Evolutionary conservation across 2,113 vertebrate species (phyloP).

Genomic region (Tinamus guttatus): DNA sequence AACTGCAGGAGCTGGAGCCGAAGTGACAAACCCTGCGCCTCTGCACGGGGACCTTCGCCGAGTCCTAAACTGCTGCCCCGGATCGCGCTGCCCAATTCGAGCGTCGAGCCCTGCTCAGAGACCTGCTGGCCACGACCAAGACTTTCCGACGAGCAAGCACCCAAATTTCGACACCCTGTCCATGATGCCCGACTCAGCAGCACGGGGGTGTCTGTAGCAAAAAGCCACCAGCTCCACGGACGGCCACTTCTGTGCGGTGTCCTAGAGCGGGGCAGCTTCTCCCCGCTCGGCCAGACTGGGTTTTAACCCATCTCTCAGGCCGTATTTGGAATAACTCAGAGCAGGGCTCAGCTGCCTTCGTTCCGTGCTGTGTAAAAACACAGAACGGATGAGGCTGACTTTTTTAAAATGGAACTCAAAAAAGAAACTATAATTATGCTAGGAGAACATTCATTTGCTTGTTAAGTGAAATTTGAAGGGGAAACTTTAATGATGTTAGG

Average conservation of each 20-base stretch:
- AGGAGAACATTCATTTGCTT: conserved; percentile 61
- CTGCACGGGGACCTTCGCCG: neutral
- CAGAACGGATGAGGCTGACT: neutral
- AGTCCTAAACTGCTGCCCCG: neutral
- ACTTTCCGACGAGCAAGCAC: neutral
- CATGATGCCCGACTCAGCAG: rapidly evolving
- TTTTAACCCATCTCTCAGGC: neutral
- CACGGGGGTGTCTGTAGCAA: rapidly evolving
- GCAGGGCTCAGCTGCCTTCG: neutral
- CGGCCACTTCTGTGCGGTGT: rapidly evolving
- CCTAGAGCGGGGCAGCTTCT: neutral
- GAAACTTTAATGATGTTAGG: conserved; percentile 56
- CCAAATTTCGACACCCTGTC: rapidly evolving
- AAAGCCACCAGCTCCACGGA: neutral
- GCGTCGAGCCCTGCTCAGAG: neutral
- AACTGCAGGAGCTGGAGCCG: no score
- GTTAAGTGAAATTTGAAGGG: conserved; percentile 69
- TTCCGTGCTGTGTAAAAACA: neutral
- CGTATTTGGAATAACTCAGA: neutral
- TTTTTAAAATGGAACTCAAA: neutral
- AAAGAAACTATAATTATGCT: conserved; percentile 34
- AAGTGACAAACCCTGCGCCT: neutral
- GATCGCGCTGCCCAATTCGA: neutral
- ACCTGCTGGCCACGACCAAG: neutral
- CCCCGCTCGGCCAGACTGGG: neutral